phyloP scores from a whole-genome alignment of 2,797 vertebrate species.

The Leucoraja ocellata region DNA sequence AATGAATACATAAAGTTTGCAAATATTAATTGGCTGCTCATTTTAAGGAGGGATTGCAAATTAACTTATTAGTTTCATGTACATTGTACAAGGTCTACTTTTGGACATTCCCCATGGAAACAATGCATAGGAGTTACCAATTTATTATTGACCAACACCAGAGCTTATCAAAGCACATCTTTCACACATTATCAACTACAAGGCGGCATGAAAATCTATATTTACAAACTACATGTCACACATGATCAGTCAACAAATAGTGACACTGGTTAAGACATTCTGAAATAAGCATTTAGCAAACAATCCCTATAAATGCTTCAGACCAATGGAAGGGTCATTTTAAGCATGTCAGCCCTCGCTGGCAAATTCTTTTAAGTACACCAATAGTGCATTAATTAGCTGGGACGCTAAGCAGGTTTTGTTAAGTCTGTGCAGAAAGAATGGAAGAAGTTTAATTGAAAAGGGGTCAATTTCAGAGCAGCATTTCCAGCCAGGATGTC shows the following conservation, averaged over 20 bases:
- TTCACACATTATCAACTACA: background rate
- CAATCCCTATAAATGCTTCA: background rate
- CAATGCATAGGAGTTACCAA: background rate
- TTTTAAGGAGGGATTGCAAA: background rate
- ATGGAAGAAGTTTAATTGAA: conserved; percentile 60
- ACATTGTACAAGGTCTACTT: background rate
- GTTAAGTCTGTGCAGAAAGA: conserved; percentile 44
- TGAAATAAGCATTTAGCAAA: background rate
- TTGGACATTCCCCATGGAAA: background rate
- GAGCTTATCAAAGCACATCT: background rate
- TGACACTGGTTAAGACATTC: background rate
- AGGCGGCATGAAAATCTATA: background rate
- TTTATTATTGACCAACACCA: no score
- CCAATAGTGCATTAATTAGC: background rate
- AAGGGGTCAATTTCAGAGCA: background rate
- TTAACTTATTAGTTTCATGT: background rate
- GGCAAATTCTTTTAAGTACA: background rate
- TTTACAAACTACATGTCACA: background rate
- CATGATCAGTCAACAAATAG: background rate
- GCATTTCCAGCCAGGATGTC: background rate
- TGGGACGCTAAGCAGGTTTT: background rate
- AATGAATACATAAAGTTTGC: background rate
- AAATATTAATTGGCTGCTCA: no score
- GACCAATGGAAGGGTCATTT: background rate
- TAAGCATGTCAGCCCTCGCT: background rate